These are phyloP conservation scores for Esox niger DNA, from an alignment of 2,113 vertebrate genomes.

Conservation along the genomic window DNA sequence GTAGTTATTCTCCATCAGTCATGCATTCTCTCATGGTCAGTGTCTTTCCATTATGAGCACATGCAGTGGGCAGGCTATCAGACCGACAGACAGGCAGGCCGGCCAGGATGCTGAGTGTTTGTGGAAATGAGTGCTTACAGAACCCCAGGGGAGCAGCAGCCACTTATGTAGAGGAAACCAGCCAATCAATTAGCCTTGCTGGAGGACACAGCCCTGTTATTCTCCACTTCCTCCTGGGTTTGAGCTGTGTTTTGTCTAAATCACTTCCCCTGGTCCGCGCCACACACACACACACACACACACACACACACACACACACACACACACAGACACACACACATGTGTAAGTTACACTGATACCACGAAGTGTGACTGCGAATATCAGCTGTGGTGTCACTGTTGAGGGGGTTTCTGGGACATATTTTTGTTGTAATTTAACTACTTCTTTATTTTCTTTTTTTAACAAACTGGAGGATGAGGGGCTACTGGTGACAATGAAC, in stretches of 20 bases:
- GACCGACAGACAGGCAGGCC: background rate
- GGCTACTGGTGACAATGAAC: background rate
- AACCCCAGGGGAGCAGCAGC: background rate
- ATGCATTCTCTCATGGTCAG: background rate
- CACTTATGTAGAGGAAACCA: background rate
- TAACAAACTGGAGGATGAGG: too few relatives aligned
- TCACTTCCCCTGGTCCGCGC: background rate
- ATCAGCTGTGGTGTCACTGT: too few relatives aligned
- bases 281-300: background rate
- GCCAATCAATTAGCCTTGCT: background rate
- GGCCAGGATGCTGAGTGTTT: slow-evolving; percentile 1
- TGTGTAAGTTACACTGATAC: background rate
- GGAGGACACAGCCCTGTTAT: background rate
- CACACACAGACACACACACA: background rate
- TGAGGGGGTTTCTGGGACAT: too few relatives aligned
- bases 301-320: background rate
- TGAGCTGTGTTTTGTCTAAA: background rate
- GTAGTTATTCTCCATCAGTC: background rate
- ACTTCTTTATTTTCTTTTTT: too few relatives aligned
- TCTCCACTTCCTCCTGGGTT: background rate
- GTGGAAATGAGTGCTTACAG: background rate
- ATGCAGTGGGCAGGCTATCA: background rate
- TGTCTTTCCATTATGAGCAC: background rate
- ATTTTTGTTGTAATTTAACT: too few relatives aligned
- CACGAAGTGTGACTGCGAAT: too few relatives aligned